phyloP scores from a whole-genome alignment of 2,888 invertebrate species.

The Thereva nobilitata region DNA sequence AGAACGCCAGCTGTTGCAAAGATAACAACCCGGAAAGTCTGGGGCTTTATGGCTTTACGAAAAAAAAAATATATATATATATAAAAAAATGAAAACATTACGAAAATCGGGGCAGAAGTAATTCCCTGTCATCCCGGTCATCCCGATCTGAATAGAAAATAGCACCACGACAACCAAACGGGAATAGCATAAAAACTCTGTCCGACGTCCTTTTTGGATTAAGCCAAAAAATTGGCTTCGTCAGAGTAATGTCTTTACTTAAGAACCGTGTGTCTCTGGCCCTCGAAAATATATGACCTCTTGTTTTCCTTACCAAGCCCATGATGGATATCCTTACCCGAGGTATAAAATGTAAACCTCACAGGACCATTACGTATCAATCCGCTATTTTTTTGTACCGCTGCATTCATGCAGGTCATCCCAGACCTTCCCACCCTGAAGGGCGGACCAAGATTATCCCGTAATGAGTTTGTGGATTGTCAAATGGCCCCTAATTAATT shows the following conservation, averaged over 20 bases:
- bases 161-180: conserved; percentile 16
- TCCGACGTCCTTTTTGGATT: conserved; percentile 25
- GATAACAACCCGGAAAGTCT: conserved; percentile 41
- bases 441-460: conserved; percentile 1
- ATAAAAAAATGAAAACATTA: conserved; percentile 31
- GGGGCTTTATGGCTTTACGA: conserved; percentile 23
- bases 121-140: conserved; percentile 8
- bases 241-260: conserved; percentile 16
- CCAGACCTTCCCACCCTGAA: neutral
- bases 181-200: conserved; percentile 9
- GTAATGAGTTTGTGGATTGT: conserved; percentile 16
- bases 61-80: neutral
- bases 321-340: conserved; percentile 19
- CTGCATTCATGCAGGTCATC: neutral
- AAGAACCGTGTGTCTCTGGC: conserved; percentile 3
- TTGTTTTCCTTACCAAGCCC: neutral
- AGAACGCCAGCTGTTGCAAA: conserved; percentile 44
- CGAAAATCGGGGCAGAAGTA: conserved; percentile 7
- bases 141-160: conserved; percentile 16
- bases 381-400: conserved; percentile 2
- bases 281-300: conserved; percentile 6
- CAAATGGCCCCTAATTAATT: conserved; percentile 24
- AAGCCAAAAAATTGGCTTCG: conserved; percentile 19
- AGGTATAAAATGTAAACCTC: neutral
- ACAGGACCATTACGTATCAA: conserved; percentile 13